Evolutionary conservation across 2,797 vertebrate species (phyloP), one percentile per base, ranked within the genome.

Genomic region (Mustela erminea): DNA sequence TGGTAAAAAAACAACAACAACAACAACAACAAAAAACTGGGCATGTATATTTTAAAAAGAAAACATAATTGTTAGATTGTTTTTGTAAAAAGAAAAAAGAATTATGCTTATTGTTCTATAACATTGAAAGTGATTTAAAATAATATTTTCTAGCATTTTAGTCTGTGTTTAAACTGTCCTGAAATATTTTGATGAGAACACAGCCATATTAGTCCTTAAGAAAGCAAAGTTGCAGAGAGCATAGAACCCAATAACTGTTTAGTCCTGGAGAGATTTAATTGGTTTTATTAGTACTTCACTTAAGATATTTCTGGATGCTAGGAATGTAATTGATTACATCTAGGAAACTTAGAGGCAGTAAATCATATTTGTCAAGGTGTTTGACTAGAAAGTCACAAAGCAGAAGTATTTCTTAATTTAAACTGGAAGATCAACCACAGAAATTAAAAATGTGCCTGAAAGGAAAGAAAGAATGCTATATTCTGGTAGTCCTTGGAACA

Each of bases 261-360:
- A 29, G 35, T 7, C 49, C 72, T 72, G 20, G n/a, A 32, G 38
- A 96, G 9, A 75, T 81, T 58, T 93, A 91, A 68, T 64, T 74
- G 23, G 3, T 72, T 96, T 87, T 90, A 64, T 90, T 87, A 93
- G 49, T 74, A 93, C 25, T 88, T 96, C n/a, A 92, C 81, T 97
- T 95, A 93, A 93, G 95, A 91, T 87, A 74, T 49, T 90, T n/a
- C 18, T 64, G 66, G 41, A 89, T 93, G 38, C 46, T 78, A 86
- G 68, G 49, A 91, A 70, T 92, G 4, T 21, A 82, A 85, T 81
- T 90, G 14, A 35, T 78, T 87, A 3, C 2, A 66, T 80, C 52
- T 90, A 81, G 72, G 68, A 84, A 85, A 54, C 70, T 83, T 74
- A 90, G n/a, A 93, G 7, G 9, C 3, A 52, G 9, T 91, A 81